Evolutionary conservation across 2,113 vertebrate species (phyloP).

Genomic region (Clupea harengus): DNA sequence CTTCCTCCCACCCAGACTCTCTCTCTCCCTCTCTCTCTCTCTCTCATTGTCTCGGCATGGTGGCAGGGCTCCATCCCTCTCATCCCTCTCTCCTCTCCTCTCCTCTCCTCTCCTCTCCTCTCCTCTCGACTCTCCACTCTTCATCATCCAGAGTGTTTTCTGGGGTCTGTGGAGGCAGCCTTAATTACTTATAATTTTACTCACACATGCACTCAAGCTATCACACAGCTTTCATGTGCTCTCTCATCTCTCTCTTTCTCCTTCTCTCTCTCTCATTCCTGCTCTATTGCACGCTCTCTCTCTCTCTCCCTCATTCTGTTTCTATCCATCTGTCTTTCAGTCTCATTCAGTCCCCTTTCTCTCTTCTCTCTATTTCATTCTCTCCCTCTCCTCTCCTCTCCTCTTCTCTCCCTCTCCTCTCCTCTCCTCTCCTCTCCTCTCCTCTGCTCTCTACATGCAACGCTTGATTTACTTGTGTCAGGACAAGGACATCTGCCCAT

Average conservation of each 20-base stretch:
- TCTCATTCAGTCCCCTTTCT: conserved; percentile 32
- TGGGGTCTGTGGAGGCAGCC: conserved; percentile 45
- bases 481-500: conserved; percentile 76
- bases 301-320: conserved; percentile 29
- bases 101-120: conserved; percentile 40
- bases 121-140: conserved; percentile 35
- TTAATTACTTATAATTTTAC: conserved; percentile 64
- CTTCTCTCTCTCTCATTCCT: conserved; percentile 47
- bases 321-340: conserved; percentile 46
- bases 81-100: conserved; percentile 8
- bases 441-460: conserved; percentile 30
- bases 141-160: conserved; percentile 57
- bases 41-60: neutral
- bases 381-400: neutral
- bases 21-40: neutral
- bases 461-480: conserved; percentile 75
- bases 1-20: too few species aligned
- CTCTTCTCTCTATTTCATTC: neutral
- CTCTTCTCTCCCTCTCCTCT: neutral
- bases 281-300: conserved; percentile 45
- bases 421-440: neutral
- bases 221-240: conserved; percentile 26
- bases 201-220: conserved; percentile 56
- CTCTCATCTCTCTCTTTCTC: conserved; percentile 27
- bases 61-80: neutral